Base-by-base conservation (phyloP, 2,797 vertebrate genomes). In the Harpagifer antarcticus region DNA sequence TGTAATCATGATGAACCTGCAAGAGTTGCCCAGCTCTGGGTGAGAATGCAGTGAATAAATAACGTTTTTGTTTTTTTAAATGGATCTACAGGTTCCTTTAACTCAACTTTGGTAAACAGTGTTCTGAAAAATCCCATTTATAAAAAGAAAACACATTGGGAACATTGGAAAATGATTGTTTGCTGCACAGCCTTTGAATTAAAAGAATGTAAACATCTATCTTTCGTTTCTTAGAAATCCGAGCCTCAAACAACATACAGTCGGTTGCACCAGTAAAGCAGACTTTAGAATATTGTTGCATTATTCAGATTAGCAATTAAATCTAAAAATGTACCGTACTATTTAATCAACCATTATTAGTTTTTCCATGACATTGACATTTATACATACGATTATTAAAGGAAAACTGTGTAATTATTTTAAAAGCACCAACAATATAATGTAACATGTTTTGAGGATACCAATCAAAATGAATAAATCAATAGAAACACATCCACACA, bases 1-100 rank as follows among this genome's bases (percentile, higher is more conserved):
- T 53, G 27, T 61, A 61, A 71, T 40, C n/a, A 54, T 42, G 20
- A 50, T 44, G 23, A n/a, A 37, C 33, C 31, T 58, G 47, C 13
- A 20, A 45, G 64, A 52, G n/a, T 52, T 11, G 17, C 44, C 17
- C 54, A 47, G 33, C 50, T 55, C 13, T 17, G 12, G 23, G 20
- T 33, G 31, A 59, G n/a, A 48, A 16, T n/a, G 23, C 13, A 9
- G 13, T 40, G 2, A 70, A n/a, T 44, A 45, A 63, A 58, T 20
- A 47, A 20, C 2, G 12, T 3, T 42, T 43, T 27, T 27, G 0
- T 27, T 27, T 4, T 27, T 27, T 27, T 27, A 4, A 33, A n/a
- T 9, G 15, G 1, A 12, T n/a, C 20, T 59, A 15, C 40, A 20
- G 42, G 58, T 44, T 27, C 15, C 20, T 43, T 45, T 19, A 27